Evolutionary conservation across 1,140 invertebrate species (phyloP), one percentile per base, ranked within the genome.

Genomic region (Meloidogyne exigua): DNA sequence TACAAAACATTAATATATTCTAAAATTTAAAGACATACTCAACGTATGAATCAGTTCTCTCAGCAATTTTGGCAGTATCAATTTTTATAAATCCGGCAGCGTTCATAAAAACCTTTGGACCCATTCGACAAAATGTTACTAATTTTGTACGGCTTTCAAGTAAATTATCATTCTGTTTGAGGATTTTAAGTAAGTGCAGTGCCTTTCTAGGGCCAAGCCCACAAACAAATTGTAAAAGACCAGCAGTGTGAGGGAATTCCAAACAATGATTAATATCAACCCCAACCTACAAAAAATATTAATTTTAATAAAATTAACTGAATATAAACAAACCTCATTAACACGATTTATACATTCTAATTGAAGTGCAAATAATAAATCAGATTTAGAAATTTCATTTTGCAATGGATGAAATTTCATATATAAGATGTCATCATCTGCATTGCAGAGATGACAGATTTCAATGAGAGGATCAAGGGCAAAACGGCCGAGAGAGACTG

Each of bases 21-120:
- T n/a, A n/a, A n/a, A n/a, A n/a, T 68, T 68, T 42, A 25, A 23
- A 11, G 12, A 28, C 57, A 68, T 70, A 65, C 73, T 82, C 81
- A 0, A 83, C 83, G 32, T 84, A 86, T 11, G 80, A 63, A 23
- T 72, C 75, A 9, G 87, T 83, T 42, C 62, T 26, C 26, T 79
- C 77, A 28, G 66, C 66, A 13, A 84, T 75, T 32, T 78, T 78
- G 82, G 93, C 94, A 0, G 95, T 97, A 80, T 99, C 96, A 77
- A 99, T 97, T 89, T 95, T 98, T 26, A 99, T 96, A 84, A 99
- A 99, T 44, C 96, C 97, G 57, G 96, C 95, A 90, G 95, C 98
- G 88, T 99, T 99, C 78, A 99, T 95, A 82, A 99, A 98, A 26
- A 78, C 77, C 26, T 96, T 98, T 0, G 96, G 95, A 2, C 96